phyloP scores from a whole-genome alignment of 2,888 invertebrate genomes.

The Pristionchus maxplancki region DNA sequence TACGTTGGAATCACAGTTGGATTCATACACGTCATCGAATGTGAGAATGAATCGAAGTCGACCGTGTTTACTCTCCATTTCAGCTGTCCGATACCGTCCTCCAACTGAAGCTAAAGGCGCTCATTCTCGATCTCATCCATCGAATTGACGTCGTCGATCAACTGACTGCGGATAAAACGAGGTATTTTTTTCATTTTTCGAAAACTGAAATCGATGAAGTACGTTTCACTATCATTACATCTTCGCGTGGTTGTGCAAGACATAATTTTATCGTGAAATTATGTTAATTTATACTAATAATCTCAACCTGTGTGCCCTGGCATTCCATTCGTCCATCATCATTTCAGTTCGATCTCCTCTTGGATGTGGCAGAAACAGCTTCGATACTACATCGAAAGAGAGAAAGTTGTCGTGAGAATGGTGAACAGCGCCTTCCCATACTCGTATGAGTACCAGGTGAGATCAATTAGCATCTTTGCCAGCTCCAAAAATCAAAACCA shows the following conservation, averaged over 20 bases:
- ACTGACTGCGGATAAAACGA: conserved; percentile 84
- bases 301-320: neutral
- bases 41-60: conserved; percentile 2
- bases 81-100: conserved; percentile 81
- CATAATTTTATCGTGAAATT: too few relatives aligned
- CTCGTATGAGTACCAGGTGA: conserved; percentile 93
- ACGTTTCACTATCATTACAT: neutral
- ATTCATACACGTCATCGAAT: conserved; percentile 80
- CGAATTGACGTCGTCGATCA: conserved; percentile 88
- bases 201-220: too few relatives aligned
- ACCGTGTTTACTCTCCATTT: neutral
- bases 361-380: conserved; percentile 98
- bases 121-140: conserved; percentile 94
- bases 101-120: conserved; percentile 90
- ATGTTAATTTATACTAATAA: too few relatives aligned
- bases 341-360: conserved; percentile 77
- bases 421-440: conserved; percentile 95
- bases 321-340: neutral
- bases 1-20: conserved; percentile 79
- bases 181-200: conserved; percentile 80
- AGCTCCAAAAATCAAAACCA: too few relatives aligned
- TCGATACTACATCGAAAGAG: conserved; percentile 79
- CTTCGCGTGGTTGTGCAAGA: neutral
- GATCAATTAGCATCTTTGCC: too few relatives aligned
- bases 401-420: conserved; percentile 86